Evolutionary conservation across 2,113 vertebrate species (phyloP).

Genomic region (Hemicordylus capensis): DNA sequence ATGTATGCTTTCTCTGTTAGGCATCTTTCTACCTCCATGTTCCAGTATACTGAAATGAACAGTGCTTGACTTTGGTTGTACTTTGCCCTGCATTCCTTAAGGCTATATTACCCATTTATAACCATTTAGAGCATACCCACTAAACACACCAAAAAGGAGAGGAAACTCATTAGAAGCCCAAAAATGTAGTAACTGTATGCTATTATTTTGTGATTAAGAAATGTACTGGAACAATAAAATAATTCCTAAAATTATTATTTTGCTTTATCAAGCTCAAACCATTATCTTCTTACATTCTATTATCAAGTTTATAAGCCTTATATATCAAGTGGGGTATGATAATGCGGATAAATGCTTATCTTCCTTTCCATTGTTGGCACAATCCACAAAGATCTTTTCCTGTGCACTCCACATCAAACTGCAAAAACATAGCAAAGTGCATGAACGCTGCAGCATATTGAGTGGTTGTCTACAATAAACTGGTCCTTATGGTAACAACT

Average conservation of each 20-base stretch:
- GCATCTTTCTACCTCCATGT: slow-evolving; percentile 2
- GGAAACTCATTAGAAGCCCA: slow-evolving; percentile 12
- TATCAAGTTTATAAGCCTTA: slow-evolving; percentile 43
- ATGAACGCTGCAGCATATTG: background rate
- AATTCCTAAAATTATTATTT: slow-evolving; percentile 45
- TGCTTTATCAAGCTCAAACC: slow-evolving; percentile 54
- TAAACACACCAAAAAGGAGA: slow-evolving; percentile 14
- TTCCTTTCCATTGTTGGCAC: background rate
- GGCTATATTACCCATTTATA: background rate
- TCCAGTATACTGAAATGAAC: background rate
- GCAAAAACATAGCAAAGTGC: background rate
- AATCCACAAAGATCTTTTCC: background rate
- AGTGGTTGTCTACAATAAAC: background rate
- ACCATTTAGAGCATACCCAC: background rate
- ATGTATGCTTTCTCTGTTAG: slow-evolving; percentile 2
- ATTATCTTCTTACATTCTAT: slow-evolving; percentile 50
- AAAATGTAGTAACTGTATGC: slow-evolving; percentile 15
- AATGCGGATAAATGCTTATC: background rate
- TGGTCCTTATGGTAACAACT: background rate
- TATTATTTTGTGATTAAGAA: slow-evolving; percentile 41
- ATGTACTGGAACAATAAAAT: slow-evolving; percentile 57
- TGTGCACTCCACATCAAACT: background rate
- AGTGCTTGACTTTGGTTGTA: background rate
- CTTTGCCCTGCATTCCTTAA: background rate
- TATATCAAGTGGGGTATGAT: slow-evolving; percentile 10